Conservation (phyloP, 2,113 vertebrate species). For the Rana temporaria region DNA sequence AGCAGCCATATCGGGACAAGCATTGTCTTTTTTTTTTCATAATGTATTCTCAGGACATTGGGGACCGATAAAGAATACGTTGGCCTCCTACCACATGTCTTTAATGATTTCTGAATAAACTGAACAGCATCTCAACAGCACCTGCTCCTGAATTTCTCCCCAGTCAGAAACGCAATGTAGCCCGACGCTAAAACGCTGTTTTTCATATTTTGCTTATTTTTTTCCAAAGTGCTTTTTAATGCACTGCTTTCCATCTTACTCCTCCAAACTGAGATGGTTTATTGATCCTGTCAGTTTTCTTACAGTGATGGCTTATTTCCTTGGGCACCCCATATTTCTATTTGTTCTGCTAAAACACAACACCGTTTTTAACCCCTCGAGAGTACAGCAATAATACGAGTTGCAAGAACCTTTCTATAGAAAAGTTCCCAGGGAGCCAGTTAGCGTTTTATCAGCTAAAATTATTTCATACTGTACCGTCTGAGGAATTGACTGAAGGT, state of each 20-base stretch:
- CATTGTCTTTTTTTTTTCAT: not conserved
- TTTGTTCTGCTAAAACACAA: slow-evolving; percentile 18
- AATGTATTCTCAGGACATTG: not conserved
- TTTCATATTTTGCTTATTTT: not conserved
- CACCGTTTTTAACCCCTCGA: slow-evolving; percentile 19
- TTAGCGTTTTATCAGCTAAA: not conserved
- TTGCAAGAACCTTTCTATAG: not conserved
- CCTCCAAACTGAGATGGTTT: slow-evolving; percentile 5
- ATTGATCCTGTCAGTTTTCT: not conserved
- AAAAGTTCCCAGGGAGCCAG: not conserved
- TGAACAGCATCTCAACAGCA: slow-evolving; percentile 3
- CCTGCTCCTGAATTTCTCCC: not conserved
- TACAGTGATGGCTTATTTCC: slow-evolving; percentile 14
- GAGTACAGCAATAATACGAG: slow-evolving; percentile 8
- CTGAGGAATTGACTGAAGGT: too few species aligned
- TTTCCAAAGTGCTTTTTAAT: slow-evolving; percentile 13
- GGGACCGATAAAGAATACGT: not conserved
- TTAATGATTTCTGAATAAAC: slow-evolving; percentile 1
- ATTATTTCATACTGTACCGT: not conserved
- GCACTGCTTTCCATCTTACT: slow-evolving; percentile 6
- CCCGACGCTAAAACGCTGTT: slow-evolving; percentile 17
- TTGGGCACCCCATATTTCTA: slow-evolving; percentile 37
- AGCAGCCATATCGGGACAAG: not conserved
- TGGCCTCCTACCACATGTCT: not conserved
- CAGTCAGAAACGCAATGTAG: slow-evolving; percentile 4